These are phyloP conservation scores for Leptoclinus maculatus DNA, from an alignment of 2,797 vertebrate species.

Conservation along the genomic window DNA sequence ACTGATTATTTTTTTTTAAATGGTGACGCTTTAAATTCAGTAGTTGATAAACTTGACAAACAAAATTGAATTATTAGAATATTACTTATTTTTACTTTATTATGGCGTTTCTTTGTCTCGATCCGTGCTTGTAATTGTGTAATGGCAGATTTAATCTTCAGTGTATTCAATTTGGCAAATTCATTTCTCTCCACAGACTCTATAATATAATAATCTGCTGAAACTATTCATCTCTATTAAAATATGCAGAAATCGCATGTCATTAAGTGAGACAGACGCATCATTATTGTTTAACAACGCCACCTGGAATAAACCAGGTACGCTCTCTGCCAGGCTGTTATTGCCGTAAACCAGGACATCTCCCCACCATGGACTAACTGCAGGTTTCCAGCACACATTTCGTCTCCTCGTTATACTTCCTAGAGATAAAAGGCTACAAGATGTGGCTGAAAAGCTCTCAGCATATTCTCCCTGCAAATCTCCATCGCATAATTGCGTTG, in stretches of 20 bases:
- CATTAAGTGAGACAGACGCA: neutral
- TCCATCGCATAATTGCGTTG: constrained; percentile 12
- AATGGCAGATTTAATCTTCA: neutral
- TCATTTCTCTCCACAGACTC: neutral
- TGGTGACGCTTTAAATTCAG: neutral
- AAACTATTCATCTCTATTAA: neutral
- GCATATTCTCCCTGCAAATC: constrained; percentile 11
- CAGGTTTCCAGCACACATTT: neutral
- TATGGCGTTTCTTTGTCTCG: no score
- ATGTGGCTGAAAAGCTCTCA: constrained; percentile 29
- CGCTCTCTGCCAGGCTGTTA: neutral
- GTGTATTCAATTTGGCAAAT: neutral
- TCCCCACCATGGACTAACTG: no score
- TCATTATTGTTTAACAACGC: neutral
- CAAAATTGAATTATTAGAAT: neutral
- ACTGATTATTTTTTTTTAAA: neutral
- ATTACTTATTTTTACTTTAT: neutral
- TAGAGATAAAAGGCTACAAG: constrained; percentile 7
- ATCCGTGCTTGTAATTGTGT: neutral
- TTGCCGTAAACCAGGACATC: neutral
- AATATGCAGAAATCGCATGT: neutral
- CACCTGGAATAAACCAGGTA: neutral
- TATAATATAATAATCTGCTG: neutral
- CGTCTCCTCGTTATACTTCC: neutral
- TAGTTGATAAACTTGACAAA: neutral